These are phyloP conservation scores for Escarpia spicata DNA, from an alignment of 2,888 invertebrate genomes.

Conservation along the genomic window DNA sequence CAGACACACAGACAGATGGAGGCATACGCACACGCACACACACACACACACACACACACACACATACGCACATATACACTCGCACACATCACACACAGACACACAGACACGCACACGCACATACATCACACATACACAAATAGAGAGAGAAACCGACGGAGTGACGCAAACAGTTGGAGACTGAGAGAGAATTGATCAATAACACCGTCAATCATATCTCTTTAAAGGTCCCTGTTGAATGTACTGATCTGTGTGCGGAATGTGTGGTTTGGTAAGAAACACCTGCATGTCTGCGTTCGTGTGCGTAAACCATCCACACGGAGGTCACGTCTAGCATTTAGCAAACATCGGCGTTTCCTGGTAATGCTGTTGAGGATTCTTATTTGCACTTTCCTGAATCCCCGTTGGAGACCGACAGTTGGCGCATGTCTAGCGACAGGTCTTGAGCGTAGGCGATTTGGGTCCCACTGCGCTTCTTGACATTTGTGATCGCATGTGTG, in stretches of 20 bases:
- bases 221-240: not conserved
- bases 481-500: not conserved
- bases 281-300: not conserved
- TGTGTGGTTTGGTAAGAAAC: not conserved
- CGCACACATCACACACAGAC: no score
- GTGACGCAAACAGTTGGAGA: no score
- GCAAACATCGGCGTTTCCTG: not conserved
- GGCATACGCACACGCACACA: no score
- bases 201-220: not conserved
- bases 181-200: not conserved
- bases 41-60: no score
- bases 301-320: not conserved
- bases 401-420: not conserved
- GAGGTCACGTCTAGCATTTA: not conserved
- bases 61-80: no score
- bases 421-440: not conserved
- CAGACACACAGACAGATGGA: no score
- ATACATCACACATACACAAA: no score
- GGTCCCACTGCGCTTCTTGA: not conserved
- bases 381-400: not conserved
- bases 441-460: not conserved
- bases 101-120: no score
- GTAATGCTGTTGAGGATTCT: not conserved
- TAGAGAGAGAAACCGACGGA: no score
- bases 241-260: not conserved